Percentiles rank a stretch among this genome's conserved stretches.
These are phyloP conservation scores for Thyatira batis DNA, from an alignment of 2,888 invertebrate genomes.

Conservation along the genomic window DNA sequence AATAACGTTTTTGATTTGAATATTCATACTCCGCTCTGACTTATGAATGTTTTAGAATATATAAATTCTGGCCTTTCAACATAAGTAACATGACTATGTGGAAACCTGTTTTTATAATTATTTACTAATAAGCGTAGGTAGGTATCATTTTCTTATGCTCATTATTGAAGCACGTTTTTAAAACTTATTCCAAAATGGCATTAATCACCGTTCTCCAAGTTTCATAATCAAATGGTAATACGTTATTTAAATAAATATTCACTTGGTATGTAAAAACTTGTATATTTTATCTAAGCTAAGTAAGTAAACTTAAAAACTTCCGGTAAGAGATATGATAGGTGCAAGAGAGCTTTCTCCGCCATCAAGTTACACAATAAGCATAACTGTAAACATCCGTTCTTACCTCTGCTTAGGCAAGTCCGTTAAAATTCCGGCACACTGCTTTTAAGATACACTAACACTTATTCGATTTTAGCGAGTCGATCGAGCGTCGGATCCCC, in stretches of 20 bases:
- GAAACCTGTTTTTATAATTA: constrained; percentile 34
- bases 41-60: constrained; percentile 41
- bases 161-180: not conserved
- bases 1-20: constrained; percentile 45
- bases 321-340: constrained; percentile 36
- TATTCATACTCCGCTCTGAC: constrained; percentile 54
- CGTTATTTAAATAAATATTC: not conserved
- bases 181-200: not conserved
- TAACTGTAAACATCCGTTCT: constrained; percentile 79
- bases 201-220: not conserved
- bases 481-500: constrained; percentile 71
- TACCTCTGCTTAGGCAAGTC: constrained; percentile 78
- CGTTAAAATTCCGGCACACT: constrained; percentile 79
- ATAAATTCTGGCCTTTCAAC: constrained; percentile 37
- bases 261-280: not conserved
- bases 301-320: constrained; percentile 21
- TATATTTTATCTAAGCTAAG: not conserved
- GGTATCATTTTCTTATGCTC: not conserved
- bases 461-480: constrained; percentile 74
- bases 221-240: not conserved
- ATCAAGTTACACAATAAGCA: constrained; percentile 73
- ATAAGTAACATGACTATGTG: constrained; percentile 24
- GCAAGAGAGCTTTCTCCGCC: constrained; percentile 57
- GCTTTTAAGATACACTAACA: constrained; percentile 74
- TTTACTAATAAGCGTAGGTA: constrained; percentile 2